Base-by-base conservation (phyloP, 2,888 invertebrate genomes). In the Parnassius smintheus region DNA sequence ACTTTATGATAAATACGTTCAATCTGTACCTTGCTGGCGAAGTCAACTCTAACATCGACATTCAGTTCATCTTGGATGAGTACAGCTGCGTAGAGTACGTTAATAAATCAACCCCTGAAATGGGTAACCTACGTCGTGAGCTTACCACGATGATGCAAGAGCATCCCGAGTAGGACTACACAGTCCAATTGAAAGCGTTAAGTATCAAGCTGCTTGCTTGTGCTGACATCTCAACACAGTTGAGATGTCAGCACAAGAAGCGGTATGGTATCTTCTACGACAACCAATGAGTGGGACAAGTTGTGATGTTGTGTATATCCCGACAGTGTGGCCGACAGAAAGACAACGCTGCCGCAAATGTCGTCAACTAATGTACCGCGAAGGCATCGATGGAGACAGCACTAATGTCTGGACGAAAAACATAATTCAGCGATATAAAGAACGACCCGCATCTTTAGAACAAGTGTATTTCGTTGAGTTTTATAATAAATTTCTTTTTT, bases 361-460 rank as follows among this genome's bases (percentile, higher is more conserved):
- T 42, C 59, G 69, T 66, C 69, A 35, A 73, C 74, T 73, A 66
- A 75, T 80, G 66, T 76, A 85, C 70, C 69, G 81, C 58, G 69
- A 66, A 60, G 73, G 65, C 41, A 56, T 81, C 57, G 77, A 73
- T 55, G 42, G 70, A 63, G 73, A 80, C 71, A 74, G 70, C 56
- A 77, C 75, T 10, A 73, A 88, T 62, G 69, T 86, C 44, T 86
- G 85, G 83, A 83, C 77, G 64, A 78, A 82, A 63, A 80, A 84
- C 71, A 81, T 79, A 70, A 42, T 42, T 9, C 42, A 42, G 42
- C 42, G 42, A 42, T 42, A 42, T 42, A 9, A 42, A 42, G 73
- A 80, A 70, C 65, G 85, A 66, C 85, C 82, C 57, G 70, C 72
- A 65, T 73, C 77, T 59, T 67, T 86, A 9, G 59, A 72, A 60